phyloP scores from a whole-genome alignment of 1,140 invertebrate genomes.

The Drosophila sucinea region DNA sequence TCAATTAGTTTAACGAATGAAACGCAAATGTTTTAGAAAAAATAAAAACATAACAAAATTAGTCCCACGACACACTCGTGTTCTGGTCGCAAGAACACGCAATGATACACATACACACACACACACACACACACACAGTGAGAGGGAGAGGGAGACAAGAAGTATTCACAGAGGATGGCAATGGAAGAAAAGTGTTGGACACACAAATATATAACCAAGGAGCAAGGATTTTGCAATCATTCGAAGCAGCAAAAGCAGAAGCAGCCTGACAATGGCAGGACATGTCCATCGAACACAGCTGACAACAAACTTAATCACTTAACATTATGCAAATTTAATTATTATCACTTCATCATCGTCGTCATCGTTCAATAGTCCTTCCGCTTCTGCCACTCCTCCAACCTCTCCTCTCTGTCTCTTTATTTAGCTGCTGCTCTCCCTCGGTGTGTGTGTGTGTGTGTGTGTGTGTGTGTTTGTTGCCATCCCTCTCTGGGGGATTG shows the following conservation, averaged over 20 bases:
- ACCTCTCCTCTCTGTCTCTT: background rate
- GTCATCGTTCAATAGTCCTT: constrained; percentile 43
- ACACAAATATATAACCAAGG: constrained; percentile 5
- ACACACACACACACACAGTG: background rate
- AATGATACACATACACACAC: constrained; percentile 16
- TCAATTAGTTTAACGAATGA: constrained; percentile 76
- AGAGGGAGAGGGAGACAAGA: constrained; percentile 7
- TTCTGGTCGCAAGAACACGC: constrained; percentile 30
- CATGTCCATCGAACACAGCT: constrained; percentile 50
- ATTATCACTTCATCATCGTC: constrained; percentile 76
- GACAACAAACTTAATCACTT: constrained; percentile 77
- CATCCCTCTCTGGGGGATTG: constrained; percentile 18
- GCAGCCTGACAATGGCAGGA: constrained; percentile 47
- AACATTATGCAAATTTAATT: constrained; percentile 79
- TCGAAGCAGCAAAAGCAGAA: constrained; percentile 11
- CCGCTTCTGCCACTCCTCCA: constrained; percentile 4
- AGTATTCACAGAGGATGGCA: constrained; percentile 25
- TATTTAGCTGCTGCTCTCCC: background rate
- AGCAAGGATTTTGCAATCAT: constrained; percentile 58
- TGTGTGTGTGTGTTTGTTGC: constrained; percentile 40
- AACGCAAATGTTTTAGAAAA: constrained; percentile 64
- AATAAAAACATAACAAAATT: constrained; percentile 67
- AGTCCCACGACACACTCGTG: constrained; percentile 59
- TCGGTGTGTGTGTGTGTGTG: background rate
- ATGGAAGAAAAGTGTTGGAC: constrained; percentile 32